A percentile compares a stretch with the other conserved stretches of the same genome.
phyloP scores from a whole-genome alignment of 2,113 vertebrate species.

The Anthoscopus minutus region DNA sequence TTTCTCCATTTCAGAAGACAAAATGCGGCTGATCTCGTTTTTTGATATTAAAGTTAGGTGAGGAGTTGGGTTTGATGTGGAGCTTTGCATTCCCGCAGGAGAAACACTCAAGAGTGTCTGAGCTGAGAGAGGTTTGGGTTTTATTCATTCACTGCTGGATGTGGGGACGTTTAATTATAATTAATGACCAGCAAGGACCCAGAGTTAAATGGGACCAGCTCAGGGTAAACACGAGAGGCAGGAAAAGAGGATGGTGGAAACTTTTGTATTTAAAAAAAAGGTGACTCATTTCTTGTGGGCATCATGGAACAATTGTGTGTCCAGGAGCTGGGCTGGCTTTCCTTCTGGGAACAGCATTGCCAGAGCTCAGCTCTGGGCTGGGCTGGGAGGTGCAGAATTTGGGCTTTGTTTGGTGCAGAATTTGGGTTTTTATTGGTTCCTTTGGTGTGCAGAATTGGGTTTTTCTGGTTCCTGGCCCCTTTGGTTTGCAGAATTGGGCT shows the following conservation, averaged over 20 bases:
- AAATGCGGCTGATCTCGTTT: neutral
- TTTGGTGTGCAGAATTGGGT: neutral
- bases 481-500: neutral
- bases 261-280: neutral
- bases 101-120: neutral
- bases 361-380: rapidly evolving
- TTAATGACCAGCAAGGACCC: neutral
- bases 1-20: neutral
- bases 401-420: neutral
- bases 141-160: rapidly evolving
- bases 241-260: neutral
- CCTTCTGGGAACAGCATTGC: neutral
- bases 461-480: neutral
- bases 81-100: neutral
- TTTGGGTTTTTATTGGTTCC: rapidly evolving
- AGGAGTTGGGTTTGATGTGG: neutral
- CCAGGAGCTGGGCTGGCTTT: neutral
- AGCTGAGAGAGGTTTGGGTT: neutral
- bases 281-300: slow-evolving; percentile 39
- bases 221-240: neutral
- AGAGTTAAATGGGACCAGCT: neutral
- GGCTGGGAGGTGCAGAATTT: neutral
- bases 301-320: slow-evolving; percentile 32
- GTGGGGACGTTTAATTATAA: rapidly evolving
- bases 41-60: neutral